Evolutionary conservation across 2,113 vertebrate genomes (phyloP).

Genomic region (Nyctereutes procyonoides): DNA sequence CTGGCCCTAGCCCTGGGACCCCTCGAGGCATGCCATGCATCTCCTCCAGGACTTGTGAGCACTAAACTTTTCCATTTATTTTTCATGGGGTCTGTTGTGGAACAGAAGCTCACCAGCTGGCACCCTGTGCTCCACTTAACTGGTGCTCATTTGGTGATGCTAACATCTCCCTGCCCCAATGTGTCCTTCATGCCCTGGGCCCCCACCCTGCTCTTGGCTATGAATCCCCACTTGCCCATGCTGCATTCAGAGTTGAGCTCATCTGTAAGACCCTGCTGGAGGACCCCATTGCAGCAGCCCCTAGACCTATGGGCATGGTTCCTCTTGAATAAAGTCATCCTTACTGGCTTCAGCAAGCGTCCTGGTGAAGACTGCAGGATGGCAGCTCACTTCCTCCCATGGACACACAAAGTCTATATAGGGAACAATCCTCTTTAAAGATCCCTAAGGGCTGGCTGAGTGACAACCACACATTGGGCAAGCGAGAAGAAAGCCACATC

Average conservation of each 20-base stretch:
- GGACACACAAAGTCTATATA: not conserved
- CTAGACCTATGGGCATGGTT: not conserved
- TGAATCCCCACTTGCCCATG: not conserved
- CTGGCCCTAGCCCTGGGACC: not conserved
- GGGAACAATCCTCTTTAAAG: not conserved
- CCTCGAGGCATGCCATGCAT: too few relatives aligned
- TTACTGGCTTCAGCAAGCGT: not conserved
- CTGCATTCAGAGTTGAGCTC: not conserved
- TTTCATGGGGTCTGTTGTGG: not conserved
- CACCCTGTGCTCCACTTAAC: not conserved
- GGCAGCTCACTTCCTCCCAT: not conserved
- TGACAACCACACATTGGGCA: not conserved
- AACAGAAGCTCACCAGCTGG: not conserved
- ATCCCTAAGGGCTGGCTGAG: not conserved
- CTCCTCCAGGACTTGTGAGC: too few relatives aligned
- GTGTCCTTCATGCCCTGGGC: not conserved
- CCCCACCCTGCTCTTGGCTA: not conserved
- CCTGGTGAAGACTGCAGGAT: not conserved
- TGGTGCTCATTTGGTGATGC: too few relatives aligned
- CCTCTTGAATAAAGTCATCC: not conserved
- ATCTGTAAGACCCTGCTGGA: not conserved
- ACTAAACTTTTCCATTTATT: not conserved
- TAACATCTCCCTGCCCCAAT: not conserved
- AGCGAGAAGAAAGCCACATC: not conserved
- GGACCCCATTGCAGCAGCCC: not conserved